Evolutionary conservation across 1,140 invertebrate species (phyloP), one percentile per base, ranked within the genome.

Genomic region (Alviniconcha marisindica): DNA sequence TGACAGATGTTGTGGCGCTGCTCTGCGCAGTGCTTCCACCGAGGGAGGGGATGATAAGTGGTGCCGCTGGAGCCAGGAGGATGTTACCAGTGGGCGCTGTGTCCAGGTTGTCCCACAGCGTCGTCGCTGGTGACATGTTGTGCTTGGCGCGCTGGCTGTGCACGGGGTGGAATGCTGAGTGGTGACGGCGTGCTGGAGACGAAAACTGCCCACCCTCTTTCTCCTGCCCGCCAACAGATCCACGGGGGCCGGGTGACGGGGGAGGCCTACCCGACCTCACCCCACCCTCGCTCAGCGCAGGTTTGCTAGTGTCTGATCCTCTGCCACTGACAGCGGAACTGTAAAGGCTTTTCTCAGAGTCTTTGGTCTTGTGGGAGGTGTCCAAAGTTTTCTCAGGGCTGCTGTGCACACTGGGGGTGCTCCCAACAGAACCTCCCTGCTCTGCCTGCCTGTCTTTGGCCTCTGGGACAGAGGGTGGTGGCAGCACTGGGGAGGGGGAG

Each of bases 61-160:
- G 86, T 21, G 89, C 86, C 48, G 89, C 88, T 18, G 92, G 90
- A 44, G 90, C 89, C 60, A 92, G 84, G 21, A 91, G 83, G 51
- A 90, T 89, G 77, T 89, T 91, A 31, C 87, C 56, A 31, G 87
- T 82, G 10, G 85, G 85, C 38, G 87, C 83, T 86, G 82, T 71
- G 83, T 91, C 90, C 48, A 87, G 84, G 77, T 89, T 89, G 81
- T 91, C 92, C 90, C 91, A 92, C 71, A 93, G 82, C 7, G 91
- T 89, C 18, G 91, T 91, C 28, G 91, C 91, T 14, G 92, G 91
- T 10, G 92, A 93, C 79, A 91, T 88, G 84, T 89, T 90, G 77
- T 91, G 87, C 79, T 87, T 87, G 33, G 77, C 83, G 31, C 89
- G 84, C 14, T 83, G 85, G 56, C 87, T 86, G 74, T 88, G 86